Evolutionary conservation across 2,888 invertebrate species (phyloP), one percentile per base, ranked within the genome.

Genomic region (Endotricha flammealis): DNA sequence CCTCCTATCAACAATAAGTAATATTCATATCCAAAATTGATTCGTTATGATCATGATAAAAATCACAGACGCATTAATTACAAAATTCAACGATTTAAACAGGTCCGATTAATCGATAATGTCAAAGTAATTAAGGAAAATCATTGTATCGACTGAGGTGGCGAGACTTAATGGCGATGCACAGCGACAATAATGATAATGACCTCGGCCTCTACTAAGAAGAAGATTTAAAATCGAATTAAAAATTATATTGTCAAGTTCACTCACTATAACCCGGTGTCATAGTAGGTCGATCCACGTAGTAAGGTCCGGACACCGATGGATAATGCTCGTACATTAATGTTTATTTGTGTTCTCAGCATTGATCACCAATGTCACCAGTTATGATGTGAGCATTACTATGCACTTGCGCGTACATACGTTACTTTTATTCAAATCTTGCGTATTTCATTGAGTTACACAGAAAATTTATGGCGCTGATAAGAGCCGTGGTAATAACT

Each of bases 391-490:
- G 31, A 28, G 43, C 32, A 39, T 47, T 57, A 72, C 66, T 72
- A 64, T 53, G 47, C 47, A 39, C 44, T 20, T 40, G 34, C 39
- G 46, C 42, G 53, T 33, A 42, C 49, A 51, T 47, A 48, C 54
- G 52, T 44, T 42, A 52, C 58, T 75, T 76, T 73, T 80, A 76
- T 74, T 69, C 57, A 46, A 46, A 45, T 50, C 51, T 50, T 40
- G 47, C 47, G 44, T 46, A 57, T 58, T 58, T 48, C 60, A 65
- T 62, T 66, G 54, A 59, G 45, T 45, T 57, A 55, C 64, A 66
- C 57, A 53, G 32, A 41, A 40, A 41, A 64, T 69, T 70, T 64
- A 74, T 56, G 48, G 54, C 53, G 38, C 38, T 42, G 54, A 54
- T 59, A 57, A 58, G 4, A 16, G 4, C 16, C 40, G 45, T 36